A percentile compares a stretch with the other conserved stretches of the same genome.
phyloP scores from a whole-genome alignment of 2,888 invertebrate genomes.

The Agapostemon virescens region DNA sequence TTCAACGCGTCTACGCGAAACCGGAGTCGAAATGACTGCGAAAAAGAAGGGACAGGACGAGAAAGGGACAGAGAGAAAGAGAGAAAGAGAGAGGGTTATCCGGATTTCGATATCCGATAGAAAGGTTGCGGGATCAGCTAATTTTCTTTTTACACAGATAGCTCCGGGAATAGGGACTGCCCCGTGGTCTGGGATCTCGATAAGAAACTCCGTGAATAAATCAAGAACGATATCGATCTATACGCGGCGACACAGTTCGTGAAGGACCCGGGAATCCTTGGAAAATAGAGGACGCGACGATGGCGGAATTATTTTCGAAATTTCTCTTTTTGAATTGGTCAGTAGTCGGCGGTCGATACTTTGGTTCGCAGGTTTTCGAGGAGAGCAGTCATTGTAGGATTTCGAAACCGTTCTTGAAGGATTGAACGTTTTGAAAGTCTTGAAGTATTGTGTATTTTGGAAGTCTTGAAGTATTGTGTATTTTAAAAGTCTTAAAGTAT shows the following conservation, averaged over 20 bases:
- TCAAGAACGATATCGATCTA: not conserved
- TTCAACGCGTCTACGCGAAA: not conserved
- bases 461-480: too few species aligned
- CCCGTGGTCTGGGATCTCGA: slow-evolving; percentile 1
- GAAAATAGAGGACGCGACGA: not conserved
- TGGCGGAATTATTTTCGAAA: not conserved
- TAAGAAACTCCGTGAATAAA: not conserved
- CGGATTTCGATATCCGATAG: not conserved
- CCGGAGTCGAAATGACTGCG: slow-evolving; percentile 24
- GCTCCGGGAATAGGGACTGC: not conserved
- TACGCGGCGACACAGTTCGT: not conserved
- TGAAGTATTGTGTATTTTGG: too few species aligned
- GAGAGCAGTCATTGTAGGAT: too few species aligned
- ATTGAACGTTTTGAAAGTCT: too few species aligned
- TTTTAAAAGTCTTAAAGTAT: too few species aligned
- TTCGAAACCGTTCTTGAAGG: too few species aligned
- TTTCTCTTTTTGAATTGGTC: too few species aligned
- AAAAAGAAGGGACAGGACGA: not conserved
- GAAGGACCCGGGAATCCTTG: not conserved
- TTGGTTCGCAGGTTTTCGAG: too few species aligned
- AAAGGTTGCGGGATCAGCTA: slow-evolving; percentile 26
- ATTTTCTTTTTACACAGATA: slow-evolving; percentile 27
- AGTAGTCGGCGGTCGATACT: too few species aligned
- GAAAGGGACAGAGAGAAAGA: not conserved
- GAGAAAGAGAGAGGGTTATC: not conserved